Evolutionary conservation across 2,797 vertebrate genomes (phyloP).

Genomic region (Leptodactylus fallax): DNA sequence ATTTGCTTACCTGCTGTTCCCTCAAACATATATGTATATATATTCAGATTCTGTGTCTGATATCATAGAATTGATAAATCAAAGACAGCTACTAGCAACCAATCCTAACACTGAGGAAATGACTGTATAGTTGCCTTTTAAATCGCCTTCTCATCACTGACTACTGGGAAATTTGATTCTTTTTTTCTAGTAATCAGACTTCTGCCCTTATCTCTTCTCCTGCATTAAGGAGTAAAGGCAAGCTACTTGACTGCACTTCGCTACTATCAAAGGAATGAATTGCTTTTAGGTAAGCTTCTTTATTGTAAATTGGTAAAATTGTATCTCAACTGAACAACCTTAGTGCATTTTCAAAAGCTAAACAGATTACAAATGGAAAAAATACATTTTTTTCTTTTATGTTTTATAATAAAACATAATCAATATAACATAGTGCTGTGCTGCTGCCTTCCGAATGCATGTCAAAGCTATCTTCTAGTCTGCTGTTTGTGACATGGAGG

Average conservation of each 20-base stretch:
- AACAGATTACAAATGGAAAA: slow-evolving; percentile 38
- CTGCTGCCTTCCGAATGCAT: slow-evolving; percentile 28
- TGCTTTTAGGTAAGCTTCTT: slow-evolving; percentile 51
- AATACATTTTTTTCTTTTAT: slow-evolving; percentile 43
- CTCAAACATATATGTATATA: not conserved
- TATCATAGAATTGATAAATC: slow-evolving; percentile 21
- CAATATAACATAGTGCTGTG: slow-evolving; percentile 59
- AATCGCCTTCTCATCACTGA: not conserved
- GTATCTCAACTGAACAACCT: slow-evolving; percentile 28
- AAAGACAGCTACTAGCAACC: not conserved
- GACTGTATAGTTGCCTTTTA: not conserved
- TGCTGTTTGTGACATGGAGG: slow-evolving; percentile 45
- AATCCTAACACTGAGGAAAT: not conserved
- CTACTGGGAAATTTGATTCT: slow-evolving; percentile 18
- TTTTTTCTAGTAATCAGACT: slow-evolving; percentile 29
- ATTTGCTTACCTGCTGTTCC: not conserved
- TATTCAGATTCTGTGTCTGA: not conserved
- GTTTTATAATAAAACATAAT: slow-evolving; percentile 64
- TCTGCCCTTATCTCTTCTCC: slow-evolving; percentile 28
- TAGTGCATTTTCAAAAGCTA: slow-evolving; percentile 41
- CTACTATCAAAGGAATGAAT: slow-evolving; percentile 47
- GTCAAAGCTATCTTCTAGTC: slow-evolving; percentile 8
- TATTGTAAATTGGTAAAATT: slow-evolving; percentile 50
- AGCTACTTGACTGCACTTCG: slow-evolving; percentile 43
- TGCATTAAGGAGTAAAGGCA: slow-evolving; percentile 50